These are phyloP conservation scores for Leptobrachium ailaonicum DNA, from an alignment of 2,113 vertebrate species.

Conservation along the genomic window DNA sequence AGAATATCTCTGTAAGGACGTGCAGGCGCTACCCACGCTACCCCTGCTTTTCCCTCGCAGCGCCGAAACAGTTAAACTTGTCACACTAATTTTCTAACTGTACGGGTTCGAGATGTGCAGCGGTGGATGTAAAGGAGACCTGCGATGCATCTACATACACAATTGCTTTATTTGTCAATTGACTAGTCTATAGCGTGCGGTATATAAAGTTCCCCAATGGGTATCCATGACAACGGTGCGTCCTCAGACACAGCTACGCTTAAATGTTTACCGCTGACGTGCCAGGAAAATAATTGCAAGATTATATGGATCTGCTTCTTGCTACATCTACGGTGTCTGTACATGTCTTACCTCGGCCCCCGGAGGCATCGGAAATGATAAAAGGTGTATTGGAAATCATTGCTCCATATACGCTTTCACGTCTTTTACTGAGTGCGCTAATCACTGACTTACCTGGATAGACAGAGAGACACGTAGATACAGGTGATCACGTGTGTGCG, in stretches of 20 bases:
- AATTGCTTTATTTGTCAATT: background rate
- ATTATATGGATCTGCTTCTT: background rate
- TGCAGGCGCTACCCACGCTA: background rate
- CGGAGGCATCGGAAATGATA: background rate
- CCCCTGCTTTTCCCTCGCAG: background rate
- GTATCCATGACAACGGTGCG: background rate
- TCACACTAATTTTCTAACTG: background rate
- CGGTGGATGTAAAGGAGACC: background rate
- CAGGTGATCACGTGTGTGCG: no score
- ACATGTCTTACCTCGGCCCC: background rate
- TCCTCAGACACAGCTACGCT: background rate
- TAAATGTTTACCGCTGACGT: background rate
- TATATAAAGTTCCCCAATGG: background rate
- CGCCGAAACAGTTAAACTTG: background rate
- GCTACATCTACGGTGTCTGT: background rate
- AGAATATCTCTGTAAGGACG: no score
- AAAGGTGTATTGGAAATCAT: background rate
- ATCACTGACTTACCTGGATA: no score
- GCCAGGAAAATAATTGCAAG: slow-evolving; percentile 3
- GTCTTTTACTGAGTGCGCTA: no score
- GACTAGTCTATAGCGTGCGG: background rate
- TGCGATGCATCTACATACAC: background rate
- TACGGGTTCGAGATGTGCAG: background rate
- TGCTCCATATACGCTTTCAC: no score
- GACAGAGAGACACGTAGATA: no score